Evolutionary conservation across 2,888 invertebrate genomes (phyloP).

Genomic region (Pheosia gnoma): DNA sequence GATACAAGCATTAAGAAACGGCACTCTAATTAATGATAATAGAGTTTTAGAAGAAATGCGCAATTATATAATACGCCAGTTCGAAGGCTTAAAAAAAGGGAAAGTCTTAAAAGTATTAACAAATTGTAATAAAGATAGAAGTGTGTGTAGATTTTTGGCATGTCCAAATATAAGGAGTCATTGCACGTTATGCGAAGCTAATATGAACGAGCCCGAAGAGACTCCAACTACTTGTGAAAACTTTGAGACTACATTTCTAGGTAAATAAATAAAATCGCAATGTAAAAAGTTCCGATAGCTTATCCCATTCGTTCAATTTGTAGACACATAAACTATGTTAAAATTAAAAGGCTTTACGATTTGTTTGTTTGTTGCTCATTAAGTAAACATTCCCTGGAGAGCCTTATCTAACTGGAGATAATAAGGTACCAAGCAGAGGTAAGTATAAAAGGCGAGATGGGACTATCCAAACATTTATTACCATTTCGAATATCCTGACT

Average conservation of each 20-base stretch:
- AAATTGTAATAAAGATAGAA: slow-evolving; percentile 46
- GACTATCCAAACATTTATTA: slow-evolving; percentile 68
- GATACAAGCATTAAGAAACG: slow-evolving; percentile 15
- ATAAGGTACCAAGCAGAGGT: slow-evolving; percentile 52
- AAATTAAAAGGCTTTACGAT: slow-evolving; percentile 59
- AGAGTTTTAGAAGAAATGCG: slow-evolving; percentile 18
- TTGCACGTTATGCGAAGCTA: slow-evolving; percentile 63
- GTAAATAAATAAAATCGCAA: slow-evolving; percentile 13
- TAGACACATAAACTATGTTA: slow-evolving; percentile 32
- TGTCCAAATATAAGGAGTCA: slow-evolving; percentile 52
- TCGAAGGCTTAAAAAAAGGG: slow-evolving; percentile 5
- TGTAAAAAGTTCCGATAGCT: slow-evolving; percentile 21
- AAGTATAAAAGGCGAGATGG: slow-evolving; percentile 63
- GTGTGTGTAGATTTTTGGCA: slow-evolving; percentile 59
- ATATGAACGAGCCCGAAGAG: slow-evolving; percentile 18
- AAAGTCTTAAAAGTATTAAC: slow-evolving; percentile 54
- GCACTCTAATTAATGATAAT: slow-evolving; percentile 15
- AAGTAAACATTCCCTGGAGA: slow-evolving; percentile 77
- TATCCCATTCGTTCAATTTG: slow-evolving; percentile 29
- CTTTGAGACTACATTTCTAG: slow-evolving; percentile 16
- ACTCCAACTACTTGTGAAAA: slow-evolving; percentile 49
- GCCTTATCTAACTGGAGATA: slow-evolving; percentile 74
- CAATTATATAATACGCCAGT: slow-evolving; percentile 22
- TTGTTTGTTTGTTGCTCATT: slow-evolving; percentile 68
- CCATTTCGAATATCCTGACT: slow-evolving; percentile 42